Evolutionary conservation across 2,113 vertebrate genomes (phyloP).

Genomic region (Chiloscyllium plagiosum): DNA sequence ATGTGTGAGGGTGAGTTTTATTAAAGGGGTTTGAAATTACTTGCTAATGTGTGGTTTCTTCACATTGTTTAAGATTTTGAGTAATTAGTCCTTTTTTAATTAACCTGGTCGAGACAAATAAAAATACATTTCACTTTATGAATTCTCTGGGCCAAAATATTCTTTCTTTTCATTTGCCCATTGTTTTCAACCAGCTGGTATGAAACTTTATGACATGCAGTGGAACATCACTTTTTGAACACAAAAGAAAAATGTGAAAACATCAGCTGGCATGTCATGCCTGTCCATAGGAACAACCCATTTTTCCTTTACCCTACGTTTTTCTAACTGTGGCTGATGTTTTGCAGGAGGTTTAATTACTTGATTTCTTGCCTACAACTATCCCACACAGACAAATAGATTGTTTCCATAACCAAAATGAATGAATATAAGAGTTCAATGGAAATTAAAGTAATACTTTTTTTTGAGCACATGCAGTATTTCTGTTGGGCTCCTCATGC

Average conservation of each 20-base stretch:
- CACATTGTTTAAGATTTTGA: not conserved
- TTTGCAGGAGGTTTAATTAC: too few relatives aligned
- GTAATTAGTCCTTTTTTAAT: not conserved
- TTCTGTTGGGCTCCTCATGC: too few relatives aligned
- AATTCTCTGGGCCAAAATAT: not conserved
- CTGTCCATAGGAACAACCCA: not conserved
- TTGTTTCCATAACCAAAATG: too few relatives aligned
- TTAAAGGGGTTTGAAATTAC: not conserved
- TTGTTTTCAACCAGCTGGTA: not conserved
- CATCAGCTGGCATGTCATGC: not conserved
- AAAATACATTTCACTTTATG: not conserved
- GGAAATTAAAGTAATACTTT: too few relatives aligned
- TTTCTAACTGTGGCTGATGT: too few relatives aligned
- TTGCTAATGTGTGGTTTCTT: not conserved
- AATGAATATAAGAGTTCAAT: too few relatives aligned
- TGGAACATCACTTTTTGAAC: not conserved
- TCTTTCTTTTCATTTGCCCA: not conserved
- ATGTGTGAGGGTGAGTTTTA: not conserved
- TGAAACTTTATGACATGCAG: not conserved
- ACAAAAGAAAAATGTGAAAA: not conserved
- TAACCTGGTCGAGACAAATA: not conserved
- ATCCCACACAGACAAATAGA: too few relatives aligned
- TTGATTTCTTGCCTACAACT: too few relatives aligned
- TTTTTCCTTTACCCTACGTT: not conserved
- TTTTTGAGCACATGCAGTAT: too few relatives aligned